Base-by-base conservation (phyloP, 2,797 vertebrate species). In the Podarcis lilfordi region DNA sequence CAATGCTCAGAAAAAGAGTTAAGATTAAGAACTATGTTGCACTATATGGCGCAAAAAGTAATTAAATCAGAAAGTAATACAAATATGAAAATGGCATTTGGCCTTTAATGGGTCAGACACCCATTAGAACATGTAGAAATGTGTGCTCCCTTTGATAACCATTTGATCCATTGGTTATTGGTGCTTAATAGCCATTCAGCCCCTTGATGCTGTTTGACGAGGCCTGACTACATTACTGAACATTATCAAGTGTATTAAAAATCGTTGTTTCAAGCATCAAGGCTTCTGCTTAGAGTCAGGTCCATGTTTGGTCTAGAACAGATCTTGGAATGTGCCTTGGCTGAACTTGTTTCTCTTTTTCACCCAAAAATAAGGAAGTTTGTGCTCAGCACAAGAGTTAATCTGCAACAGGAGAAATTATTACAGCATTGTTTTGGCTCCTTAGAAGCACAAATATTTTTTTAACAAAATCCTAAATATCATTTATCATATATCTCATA, bases 261-360 rank as follows among this genome's bases (percentile, higher is more conserved):
- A 3, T 7, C 8, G 21, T 25, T 80, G 86, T 89, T 61, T 84
- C 43, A 74, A 90, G 86, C 89, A 82, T 6, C 32, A 37, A 64
- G 88, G 77, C n/a, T 86, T 45, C 69, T 87, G 80, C 43, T 35
- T 74, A 2, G 0, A 35, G 80, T 7, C 81, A 85, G 64, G 23
- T 45, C 71, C 64, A 45, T 59, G n/a, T 85, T 64, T 85, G 19
- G 84, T 29, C 21, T 79, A 2, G 9, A 7, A 55, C 50, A 55
- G 50, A 55, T 35, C 43, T 85, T 84, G 71, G 74, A 80, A 35
- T 0, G 1, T 37, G 77, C 43, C 45, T 8, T 1, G 32, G 15
- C 79, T 88, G 3, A 55, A 55, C 11, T 55, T 15, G 13, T 15
- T 55, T 55, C 50, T 4, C 13, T 55, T 55, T 55, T 15, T 55